phyloP scores from a whole-genome alignment of 2,797 vertebrate species.

The Aulostomus chinensis region DNA sequence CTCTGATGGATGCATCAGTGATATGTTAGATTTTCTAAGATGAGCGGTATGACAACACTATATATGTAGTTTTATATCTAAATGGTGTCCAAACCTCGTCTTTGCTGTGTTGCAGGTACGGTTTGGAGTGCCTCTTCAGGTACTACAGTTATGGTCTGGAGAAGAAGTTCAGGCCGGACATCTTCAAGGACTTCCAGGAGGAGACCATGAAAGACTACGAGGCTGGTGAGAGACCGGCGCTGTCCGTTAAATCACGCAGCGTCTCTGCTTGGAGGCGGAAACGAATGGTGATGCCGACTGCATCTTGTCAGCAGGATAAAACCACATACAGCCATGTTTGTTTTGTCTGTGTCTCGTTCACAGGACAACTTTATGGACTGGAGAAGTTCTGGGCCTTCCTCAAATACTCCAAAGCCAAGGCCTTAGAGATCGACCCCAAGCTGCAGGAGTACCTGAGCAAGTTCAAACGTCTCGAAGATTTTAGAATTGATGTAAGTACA shows the following conservation, averaged over 20 bases:
- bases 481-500: conserved; percentile 92
- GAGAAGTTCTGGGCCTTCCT: conserved; percentile 99
- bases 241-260: too few relatives aligned
- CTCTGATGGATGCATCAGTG: not conserved
- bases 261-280: too few relatives aligned
- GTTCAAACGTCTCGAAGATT: conserved; percentile 97
- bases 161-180: conserved; percentile 95
- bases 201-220: conserved; percentile 96
- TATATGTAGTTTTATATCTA: not conserved
- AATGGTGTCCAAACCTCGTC: not conserved
- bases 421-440: conserved; percentile 92
- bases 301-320: too few relatives aligned
- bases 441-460: conserved; percentile 93
- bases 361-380: conserved; percentile 97
- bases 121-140: conserved; percentile 98
- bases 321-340: too few relatives aligned
- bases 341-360: not conserved
- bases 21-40: not conserved
- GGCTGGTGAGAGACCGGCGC: conserved; percentile 90
- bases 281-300: too few relatives aligned
- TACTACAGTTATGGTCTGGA: conserved; percentile 98
- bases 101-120: conserved; percentile 82
- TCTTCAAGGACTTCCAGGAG: conserved; percentile 98
- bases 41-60: too few relatives aligned
- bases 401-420: conserved; percentile 98